phyloP scores from a whole-genome alignment of 2,888 invertebrate genomes.

The Xanthorhoe designata region DNA sequence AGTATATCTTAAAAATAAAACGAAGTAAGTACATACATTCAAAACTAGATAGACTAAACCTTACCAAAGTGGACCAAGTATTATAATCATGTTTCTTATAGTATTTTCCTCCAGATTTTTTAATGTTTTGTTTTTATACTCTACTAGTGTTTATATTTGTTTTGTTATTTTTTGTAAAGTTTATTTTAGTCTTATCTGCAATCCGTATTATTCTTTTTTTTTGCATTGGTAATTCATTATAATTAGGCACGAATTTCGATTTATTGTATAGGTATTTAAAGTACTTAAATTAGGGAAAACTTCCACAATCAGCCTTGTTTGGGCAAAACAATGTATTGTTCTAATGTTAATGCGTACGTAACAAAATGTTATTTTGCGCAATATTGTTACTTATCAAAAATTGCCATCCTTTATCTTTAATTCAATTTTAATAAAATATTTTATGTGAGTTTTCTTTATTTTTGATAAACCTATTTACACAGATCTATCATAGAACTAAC shows the following conservation, averaged over 20 bases:
- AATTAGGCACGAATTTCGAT: background rate
- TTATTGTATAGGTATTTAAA: background rate
- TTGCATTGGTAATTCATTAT: background rate
- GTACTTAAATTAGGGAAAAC: background rate
- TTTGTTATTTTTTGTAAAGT: conserved; percentile 25
- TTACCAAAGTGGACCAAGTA: conserved; percentile 37
- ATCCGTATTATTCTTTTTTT: conserved; percentile 24
- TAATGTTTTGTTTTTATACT: conserved; percentile 2
- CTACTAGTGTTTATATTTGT: conserved; percentile 19
- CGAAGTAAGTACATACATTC: background rate
- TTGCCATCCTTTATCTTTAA: conserved; percentile 36
- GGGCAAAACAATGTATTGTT: conserved; percentile 10
- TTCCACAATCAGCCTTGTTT: background rate
- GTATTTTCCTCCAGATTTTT: conserved; percentile 1
- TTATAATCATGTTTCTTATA: conserved; percentile 9
- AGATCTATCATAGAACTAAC: background rate
- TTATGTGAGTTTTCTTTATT: conserved; percentile 8
- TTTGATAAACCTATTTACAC: background rate
- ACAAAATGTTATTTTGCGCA: conserved; percentile 15
- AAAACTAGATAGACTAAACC: conserved; percentile 6
- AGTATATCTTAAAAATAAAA: background rate
- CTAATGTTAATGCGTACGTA: background rate
- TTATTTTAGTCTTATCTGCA: conserved; percentile 14
- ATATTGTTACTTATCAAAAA: conserved; percentile 34
- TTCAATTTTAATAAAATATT: conserved; percentile 35